Evolutionary conservation across 2,113 vertebrate genomes (phyloP).

Genomic region (Oostethus manadensis): DNA sequence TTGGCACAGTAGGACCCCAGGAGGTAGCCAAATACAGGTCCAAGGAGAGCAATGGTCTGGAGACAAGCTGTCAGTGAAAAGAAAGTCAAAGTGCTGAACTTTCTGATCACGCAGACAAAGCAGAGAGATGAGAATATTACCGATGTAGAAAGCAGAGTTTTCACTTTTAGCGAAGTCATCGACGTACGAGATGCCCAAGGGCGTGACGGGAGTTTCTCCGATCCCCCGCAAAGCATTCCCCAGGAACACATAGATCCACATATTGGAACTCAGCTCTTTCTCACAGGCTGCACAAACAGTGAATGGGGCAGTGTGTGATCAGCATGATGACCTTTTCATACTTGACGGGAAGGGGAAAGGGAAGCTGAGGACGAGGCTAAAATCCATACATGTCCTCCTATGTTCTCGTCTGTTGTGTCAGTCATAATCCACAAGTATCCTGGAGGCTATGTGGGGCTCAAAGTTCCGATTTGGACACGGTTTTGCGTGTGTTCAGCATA

Average conservation of each 20-base stretch:
- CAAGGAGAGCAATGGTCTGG: constrained; percentile 78
- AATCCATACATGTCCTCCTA: no score
- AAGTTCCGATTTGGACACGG: no score
- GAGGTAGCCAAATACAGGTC: constrained; percentile 79
- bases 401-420: no score
- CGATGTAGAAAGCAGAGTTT: constrained; percentile 83
- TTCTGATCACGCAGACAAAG: neutral
- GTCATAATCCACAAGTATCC: no score
- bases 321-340: no score
- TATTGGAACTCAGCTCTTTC: constrained; percentile 70
- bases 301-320: neutral
- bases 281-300: constrained; percentile 67
- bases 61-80: constrained; percentile 72
- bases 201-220: constrained; percentile 84
- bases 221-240: constrained; percentile 87
- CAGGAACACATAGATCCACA: constrained; percentile 86
- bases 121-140: constrained; percentile 55
- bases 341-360: no score
- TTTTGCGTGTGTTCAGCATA: no score
- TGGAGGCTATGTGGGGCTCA: no score
- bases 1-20: constrained; percentile 79
- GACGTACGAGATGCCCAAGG: constrained; percentile 87
- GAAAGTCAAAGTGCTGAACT: neutral
- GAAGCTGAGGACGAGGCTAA: no score
- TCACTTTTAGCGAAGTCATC: constrained; percentile 86